Conservation (phyloP, 2,113 vertebrate genomes). For the Lagenorhynchus albirostris region DNA sequence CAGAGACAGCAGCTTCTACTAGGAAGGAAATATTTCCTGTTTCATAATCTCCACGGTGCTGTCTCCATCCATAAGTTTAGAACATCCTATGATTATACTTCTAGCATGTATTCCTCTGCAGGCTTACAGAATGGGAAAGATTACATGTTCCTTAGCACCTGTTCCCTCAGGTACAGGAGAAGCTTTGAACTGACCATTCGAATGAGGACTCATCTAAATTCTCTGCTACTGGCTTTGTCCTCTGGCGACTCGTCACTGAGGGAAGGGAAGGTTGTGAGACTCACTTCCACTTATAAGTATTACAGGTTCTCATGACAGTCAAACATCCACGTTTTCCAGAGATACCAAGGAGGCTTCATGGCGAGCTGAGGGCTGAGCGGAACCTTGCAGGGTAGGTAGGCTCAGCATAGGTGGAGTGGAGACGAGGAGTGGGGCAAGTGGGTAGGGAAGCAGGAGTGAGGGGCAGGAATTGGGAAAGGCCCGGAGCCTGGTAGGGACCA, state of each 20-base stretch:
- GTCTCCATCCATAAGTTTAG: background rate
- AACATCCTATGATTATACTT: background rate
- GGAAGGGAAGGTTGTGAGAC: background rate
- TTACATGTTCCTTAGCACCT: background rate
- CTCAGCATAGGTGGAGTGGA: background rate
- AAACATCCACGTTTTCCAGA: background rate
- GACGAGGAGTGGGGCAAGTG: background rate
- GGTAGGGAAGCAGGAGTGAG: background rate
- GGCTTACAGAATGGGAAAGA: background rate
- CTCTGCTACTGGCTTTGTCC: background rate
- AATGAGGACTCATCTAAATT: background rate
- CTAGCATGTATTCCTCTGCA: background rate
- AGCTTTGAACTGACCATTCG: background rate
- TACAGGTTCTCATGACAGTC: background rate
- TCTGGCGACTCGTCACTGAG: background rate
- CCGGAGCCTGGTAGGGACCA: background rate
- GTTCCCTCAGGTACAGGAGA: background rate
- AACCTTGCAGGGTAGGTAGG: background rate
- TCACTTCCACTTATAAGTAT: background rate
- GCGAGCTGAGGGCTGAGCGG: background rate
- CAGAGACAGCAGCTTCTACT: background rate
- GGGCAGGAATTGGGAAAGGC: background rate
- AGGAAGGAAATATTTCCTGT: background rate
- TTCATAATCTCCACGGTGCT: background rate
- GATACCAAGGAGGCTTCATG: background rate